Conservation (phyloP, 2,888 invertebrate species). For the Pomacea canaliculata region DNA sequence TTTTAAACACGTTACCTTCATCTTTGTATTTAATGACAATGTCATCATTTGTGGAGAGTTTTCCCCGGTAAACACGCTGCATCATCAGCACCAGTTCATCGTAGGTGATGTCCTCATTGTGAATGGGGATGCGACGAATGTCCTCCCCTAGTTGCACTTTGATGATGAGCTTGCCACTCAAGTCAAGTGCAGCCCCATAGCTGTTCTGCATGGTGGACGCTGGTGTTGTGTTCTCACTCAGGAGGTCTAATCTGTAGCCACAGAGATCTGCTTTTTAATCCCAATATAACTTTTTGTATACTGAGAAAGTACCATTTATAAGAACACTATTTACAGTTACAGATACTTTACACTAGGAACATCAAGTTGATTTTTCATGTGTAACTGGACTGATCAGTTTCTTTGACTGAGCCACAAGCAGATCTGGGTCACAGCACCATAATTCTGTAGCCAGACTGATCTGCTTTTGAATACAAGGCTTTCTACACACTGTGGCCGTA, state of each 20-base stretch:
- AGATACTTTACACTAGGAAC: no score
- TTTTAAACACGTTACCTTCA: conserved; percentile 73
- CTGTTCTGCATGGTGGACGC: conserved; percentile 39
- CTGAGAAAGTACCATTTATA: background rate
- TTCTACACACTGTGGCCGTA: no score
- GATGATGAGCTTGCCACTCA: conserved; percentile 67
- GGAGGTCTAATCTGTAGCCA: no score
- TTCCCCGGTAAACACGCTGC: conserved; percentile 79
- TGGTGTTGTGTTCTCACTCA: conserved; percentile 9
- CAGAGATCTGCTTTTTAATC: background rate
- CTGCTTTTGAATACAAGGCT: no score
- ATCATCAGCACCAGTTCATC: conserved; percentile 79
- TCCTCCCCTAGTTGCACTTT: conserved; percentile 77
- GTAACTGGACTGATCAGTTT: no score
- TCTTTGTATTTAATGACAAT: conserved; percentile 80
- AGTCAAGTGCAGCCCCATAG: conserved; percentile 56
- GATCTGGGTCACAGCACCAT: no score
- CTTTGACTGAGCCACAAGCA: no score
- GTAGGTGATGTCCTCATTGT: conserved; percentile 81
- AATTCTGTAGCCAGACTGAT: no score
- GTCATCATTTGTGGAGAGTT: conserved; percentile 77
- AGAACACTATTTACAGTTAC: no score
- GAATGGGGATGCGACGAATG: conserved; percentile 79
- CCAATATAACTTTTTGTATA: background rate
- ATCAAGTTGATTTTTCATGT: no score